A percentile compares a stretch with the other conserved stretches of the same genome.
phyloP scores from a whole-genome alignment of 2,888 invertebrate species.

The Caenorhabditis wallacei region DNA sequence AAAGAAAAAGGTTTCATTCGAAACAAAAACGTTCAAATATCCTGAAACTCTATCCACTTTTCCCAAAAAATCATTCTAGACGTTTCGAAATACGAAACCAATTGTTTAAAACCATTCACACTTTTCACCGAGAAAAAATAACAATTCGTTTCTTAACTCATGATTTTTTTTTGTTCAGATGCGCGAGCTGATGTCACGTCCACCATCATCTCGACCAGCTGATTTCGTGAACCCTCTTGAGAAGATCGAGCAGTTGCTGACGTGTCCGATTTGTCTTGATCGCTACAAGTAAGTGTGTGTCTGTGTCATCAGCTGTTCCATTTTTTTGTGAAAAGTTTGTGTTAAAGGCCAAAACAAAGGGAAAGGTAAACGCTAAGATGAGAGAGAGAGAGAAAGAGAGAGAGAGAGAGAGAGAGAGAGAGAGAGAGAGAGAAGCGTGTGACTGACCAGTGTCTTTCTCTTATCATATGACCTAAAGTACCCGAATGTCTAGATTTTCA shows the following conservation, averaged over 20 bases:
- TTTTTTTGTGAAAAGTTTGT: conserved; percentile 26
- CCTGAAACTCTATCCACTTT: background rate
- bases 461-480: conserved; percentile 46
- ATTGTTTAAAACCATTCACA: background rate
- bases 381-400: conserved; percentile 24
- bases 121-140: background rate
- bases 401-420: conserved; percentile 18
- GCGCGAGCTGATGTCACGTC: conserved; percentile 73
- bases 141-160: conserved; percentile 11
- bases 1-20: too few relatives aligned
- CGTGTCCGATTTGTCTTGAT: conserved; percentile 98
- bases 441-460: conserved; percentile 45
- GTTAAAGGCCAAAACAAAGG: background rate
- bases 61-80: background rate
- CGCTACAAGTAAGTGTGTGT: conserved; percentile 86
- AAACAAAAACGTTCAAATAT: background rate
- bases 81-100: background rate
- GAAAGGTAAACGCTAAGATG: too few relatives aligned
- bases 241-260: conserved; percentile 92
- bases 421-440: conserved; percentile 28
- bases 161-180: conserved; percentile 64
- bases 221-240: conserved; percentile 82
- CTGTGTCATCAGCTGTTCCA: conserved; percentile 44
- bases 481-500: background rate
- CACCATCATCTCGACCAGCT: conserved; percentile 73